A percentile compares a stretch with the other conserved stretches of the same genome.
Evolutionary conservation across 2,113 vertebrate genomes (phyloP).

Genomic region (Egretta garzetta): DNA sequence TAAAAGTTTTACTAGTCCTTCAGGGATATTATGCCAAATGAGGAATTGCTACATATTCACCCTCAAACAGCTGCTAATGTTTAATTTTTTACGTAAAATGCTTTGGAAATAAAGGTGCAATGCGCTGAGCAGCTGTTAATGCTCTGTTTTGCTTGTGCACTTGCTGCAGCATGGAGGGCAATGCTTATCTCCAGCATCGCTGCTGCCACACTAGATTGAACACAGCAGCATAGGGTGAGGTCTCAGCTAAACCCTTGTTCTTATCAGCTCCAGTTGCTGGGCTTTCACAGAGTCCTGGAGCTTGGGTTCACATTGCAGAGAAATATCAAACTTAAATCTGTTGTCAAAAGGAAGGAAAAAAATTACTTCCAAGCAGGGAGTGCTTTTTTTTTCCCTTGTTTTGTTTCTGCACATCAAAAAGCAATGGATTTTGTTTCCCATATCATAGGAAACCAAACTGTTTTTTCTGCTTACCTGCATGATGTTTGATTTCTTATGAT

Average conservation of each 20-base stretch:
- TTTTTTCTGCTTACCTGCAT: neutral
- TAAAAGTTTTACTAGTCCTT: constrained; percentile 35
- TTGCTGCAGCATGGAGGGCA: neutral
- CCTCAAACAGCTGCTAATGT: constrained; percentile 37
- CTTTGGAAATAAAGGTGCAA: constrained; percentile 12
- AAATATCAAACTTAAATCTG: neutral
- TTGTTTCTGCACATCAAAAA: constrained; percentile 22
- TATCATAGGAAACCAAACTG: neutral
- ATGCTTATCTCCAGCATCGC: neutral
- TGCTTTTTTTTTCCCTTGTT: neutral
- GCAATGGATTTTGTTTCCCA: neutral
- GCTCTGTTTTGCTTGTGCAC: neutral
- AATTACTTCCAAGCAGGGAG: neutral
- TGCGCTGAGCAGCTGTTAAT: constrained; percentile 16
- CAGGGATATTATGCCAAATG: constrained; percentile 31
- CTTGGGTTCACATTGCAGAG: neutral
- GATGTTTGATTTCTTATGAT: neutral
- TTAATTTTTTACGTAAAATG: constrained; percentile 8
- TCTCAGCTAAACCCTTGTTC: neutral
- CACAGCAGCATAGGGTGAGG: neutral
- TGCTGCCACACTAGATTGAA: neutral
- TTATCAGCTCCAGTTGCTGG: neutral
- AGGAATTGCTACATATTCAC: constrained; percentile 10
- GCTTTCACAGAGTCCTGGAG: neutral
- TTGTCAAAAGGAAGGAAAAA: neutral